Percentiles rank a stretch among this genome's conserved stretches.
Conservation (phyloP, 2,113 vertebrate genomes). For the Centrocercus urophasianus region DNA sequence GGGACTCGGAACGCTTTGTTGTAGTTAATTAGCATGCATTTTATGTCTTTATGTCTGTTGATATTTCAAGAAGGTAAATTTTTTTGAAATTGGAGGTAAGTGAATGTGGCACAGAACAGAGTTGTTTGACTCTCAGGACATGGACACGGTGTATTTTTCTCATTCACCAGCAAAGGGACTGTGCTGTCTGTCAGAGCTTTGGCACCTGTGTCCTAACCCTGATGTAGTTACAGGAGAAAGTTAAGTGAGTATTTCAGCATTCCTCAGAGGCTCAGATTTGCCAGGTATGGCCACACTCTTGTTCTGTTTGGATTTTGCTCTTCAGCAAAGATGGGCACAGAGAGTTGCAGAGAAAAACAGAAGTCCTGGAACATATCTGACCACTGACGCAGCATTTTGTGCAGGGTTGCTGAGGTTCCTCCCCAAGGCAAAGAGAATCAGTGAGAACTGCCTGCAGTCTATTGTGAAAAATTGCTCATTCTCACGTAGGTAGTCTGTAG, state of each 20-base stretch:
- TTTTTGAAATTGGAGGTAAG: not conserved
- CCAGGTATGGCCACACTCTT: not conserved
- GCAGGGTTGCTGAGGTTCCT: not conserved
- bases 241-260: not conserved
- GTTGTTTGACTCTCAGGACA: not conserved
- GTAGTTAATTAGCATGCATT: not conserved
- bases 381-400: not conserved
- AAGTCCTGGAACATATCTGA: not conserved
- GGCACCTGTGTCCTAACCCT: not conserved
- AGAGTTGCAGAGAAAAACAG: not conserved
- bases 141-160: not conserved
- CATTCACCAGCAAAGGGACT: not conserved
- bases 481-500: not conserved
- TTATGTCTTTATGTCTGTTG: not conserved
- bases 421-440: not conserved
- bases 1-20: not conserved
- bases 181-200: not conserved
- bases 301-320: not conserved
- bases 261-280: not conserved
- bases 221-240: not conserved
- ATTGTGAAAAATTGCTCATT: not conserved
- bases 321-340: not conserved
- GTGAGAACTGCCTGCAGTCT: not conserved
- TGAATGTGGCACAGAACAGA: not conserved
- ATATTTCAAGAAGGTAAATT: not conserved